Conservation (phyloP, 2,113 vertebrate genomes). For the Columbina picui region DNA sequence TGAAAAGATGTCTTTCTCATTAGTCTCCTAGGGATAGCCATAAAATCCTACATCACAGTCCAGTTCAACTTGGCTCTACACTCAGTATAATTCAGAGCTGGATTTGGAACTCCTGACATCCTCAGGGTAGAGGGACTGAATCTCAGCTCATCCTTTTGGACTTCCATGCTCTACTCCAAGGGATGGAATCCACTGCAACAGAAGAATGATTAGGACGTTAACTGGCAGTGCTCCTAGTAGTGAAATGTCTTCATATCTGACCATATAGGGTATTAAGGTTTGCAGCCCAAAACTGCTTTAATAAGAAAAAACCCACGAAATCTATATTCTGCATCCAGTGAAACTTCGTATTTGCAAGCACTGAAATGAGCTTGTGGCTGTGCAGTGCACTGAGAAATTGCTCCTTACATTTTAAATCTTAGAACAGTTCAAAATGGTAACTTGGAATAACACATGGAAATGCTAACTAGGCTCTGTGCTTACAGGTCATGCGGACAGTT, state of each 20-base stretch:
- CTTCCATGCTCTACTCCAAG: background rate
- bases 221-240: conserved; percentile 32
- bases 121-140: background rate
- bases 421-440: background rate
- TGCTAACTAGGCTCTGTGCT: background rate
- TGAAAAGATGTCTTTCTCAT: background rate
- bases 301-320: background rate
- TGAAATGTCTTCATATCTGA: conserved; percentile 60
- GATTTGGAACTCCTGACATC: background rate
- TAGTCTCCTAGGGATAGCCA: background rate
- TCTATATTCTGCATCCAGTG: background rate
- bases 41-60: background rate
- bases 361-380: background rate
- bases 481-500: background rate
- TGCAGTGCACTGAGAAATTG: background rate
- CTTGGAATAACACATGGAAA: background rate
- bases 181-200: background rate
- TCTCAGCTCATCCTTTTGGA: background rate
- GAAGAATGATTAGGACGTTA: background rate
- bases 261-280: conserved; percentile 45
- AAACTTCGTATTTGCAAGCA: background rate
- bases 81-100: background rate
- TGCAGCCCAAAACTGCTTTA: background rate
- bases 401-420: background rate
- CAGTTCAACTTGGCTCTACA: background rate